Evolutionary conservation across 2,113 vertebrate species (phyloP).

Genomic region (Pogonocichla stellata): DNA sequence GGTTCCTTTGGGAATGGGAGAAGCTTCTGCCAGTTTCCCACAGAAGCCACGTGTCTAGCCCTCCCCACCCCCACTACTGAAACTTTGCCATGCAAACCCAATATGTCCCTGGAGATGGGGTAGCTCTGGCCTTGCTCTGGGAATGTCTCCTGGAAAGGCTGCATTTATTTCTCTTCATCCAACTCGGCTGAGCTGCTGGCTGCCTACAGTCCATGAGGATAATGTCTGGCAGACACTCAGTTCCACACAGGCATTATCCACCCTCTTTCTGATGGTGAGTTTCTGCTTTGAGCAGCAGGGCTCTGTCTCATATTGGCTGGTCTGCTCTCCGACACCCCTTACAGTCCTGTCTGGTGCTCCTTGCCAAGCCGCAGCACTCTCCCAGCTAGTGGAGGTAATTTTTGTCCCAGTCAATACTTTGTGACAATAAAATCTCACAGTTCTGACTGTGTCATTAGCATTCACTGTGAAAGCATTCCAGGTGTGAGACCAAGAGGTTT

Average conservation of each 20-base stretch:
- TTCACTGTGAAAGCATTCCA: background rate
- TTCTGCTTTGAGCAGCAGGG: background rate
- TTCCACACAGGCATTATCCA: background rate
- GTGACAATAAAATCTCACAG: background rate
- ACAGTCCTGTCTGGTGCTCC: background rate
- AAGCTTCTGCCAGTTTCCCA: background rate
- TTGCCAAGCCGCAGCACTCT: background rate
- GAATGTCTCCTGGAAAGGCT: background rate
- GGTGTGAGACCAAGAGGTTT: background rate
- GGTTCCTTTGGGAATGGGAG: too few species aligned
- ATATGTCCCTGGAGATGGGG: rapidly evolving
- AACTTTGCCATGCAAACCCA: background rate
- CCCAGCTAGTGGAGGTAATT: rapidly evolving
- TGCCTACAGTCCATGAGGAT: background rate
- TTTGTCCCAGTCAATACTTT: background rate
- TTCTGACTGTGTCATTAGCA: background rate
- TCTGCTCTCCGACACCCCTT: rapidly evolving
- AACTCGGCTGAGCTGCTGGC: background rate
- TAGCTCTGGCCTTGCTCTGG: background rate
- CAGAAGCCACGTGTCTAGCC: background rate
- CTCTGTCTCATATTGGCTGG: background rate
- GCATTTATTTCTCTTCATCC: background rate
- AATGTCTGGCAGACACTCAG: background rate
- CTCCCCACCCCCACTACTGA: background rate
- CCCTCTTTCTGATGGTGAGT: rapidly evolving